Conservation (phyloP, 2,888 invertebrate species). For the Halocaridina rubra region DNA sequence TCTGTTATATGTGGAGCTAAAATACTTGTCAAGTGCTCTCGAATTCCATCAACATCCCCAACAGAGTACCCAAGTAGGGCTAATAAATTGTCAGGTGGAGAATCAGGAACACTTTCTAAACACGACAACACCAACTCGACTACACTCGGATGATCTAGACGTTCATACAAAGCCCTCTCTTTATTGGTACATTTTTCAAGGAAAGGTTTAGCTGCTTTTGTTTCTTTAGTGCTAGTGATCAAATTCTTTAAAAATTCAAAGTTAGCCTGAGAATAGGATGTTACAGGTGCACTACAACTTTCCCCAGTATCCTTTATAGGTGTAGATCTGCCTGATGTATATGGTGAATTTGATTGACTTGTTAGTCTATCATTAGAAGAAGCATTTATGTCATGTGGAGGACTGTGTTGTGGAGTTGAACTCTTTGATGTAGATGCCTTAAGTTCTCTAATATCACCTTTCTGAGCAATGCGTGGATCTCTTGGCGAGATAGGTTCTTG, state of each 20-base stretch:
- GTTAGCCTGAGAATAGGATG: conserved; percentile 12
- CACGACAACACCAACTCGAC: conserved; percentile 46
- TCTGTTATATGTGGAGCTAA: conserved; percentile 33
- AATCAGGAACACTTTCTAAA: conserved; percentile 22
- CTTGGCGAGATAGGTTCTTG: not conserved
- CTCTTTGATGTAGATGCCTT: not conserved
- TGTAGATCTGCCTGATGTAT: conserved; percentile 6
- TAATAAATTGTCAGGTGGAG: conserved; percentile 35
- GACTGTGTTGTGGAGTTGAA: not conserved
- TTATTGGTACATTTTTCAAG: conserved; percentile 26
- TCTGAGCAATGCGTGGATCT: not conserved
- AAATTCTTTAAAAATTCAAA: conserved; percentile 42
- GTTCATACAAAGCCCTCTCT: conserved; percentile 50
- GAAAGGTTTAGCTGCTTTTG: not conserved
- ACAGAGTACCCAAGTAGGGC: not conserved
- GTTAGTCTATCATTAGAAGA: not conserved
- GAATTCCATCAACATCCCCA: conserved; percentile 40
- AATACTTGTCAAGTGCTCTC: conserved; percentile 40
- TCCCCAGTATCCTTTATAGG: not conserved
- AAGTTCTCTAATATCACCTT: not conserved
- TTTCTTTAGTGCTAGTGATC: conserved; percentile 2
- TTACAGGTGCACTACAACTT: not conserved
- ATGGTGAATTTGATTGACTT: not conserved
- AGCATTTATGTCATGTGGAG: not conserved
- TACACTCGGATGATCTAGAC: conserved; percentile 40